Base-by-base conservation (phyloP, 1,140 invertebrate species). In the Tetramorium simillimum region DNA sequence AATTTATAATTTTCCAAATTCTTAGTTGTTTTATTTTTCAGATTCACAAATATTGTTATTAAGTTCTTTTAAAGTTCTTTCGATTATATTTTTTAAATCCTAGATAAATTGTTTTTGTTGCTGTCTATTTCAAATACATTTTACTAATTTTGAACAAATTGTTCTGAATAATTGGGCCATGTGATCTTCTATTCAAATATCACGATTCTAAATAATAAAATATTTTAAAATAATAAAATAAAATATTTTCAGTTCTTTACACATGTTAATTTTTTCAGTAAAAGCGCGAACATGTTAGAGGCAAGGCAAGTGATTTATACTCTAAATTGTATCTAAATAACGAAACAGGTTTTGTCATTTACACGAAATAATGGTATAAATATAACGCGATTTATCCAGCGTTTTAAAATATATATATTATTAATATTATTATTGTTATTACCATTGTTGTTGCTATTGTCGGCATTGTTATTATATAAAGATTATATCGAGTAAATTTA, bases 361-460 rank as follows among this genome's bases (percentile, higher is more conserved):
- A 81, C 33, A 58, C 56, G 28, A 85, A 62, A 28, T 43, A 43
- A 84, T 75, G 28, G 9, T 21, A 82, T 14, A 84, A 84, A 81
- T 58, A 43, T 46, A 69, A 46, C 37, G 24, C 16, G 18, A 86
- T 46, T 81, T 37, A 81, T 60, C 3, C 28, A 46, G 75, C 75
- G 43, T 46, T 24, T 51, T 46, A 46, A 43, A 75, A 67, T 70
- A 65, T 43, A 53, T 60, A n/a, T 37, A 77, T 67, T 60, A 53
- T 70, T 89, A 16, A 67, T 76, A 75, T 86, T 86, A 77, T 86
- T 86, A 58, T 58, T 69, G 69, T 88, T 89, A 40, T 63, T 21
- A 70, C 14, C n/a, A n/a, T 46, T 60, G 21, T 86, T 82, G 43
- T 53, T 86, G 37, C 24, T 82, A 62, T 24, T 63, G 6, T 24